A percentile compares a stretch with the other conserved stretches of the same genome.
Evolutionary conservation across 2,113 vertebrate species (phyloP).

Genomic region (Saimiri boliviensis): DNA sequence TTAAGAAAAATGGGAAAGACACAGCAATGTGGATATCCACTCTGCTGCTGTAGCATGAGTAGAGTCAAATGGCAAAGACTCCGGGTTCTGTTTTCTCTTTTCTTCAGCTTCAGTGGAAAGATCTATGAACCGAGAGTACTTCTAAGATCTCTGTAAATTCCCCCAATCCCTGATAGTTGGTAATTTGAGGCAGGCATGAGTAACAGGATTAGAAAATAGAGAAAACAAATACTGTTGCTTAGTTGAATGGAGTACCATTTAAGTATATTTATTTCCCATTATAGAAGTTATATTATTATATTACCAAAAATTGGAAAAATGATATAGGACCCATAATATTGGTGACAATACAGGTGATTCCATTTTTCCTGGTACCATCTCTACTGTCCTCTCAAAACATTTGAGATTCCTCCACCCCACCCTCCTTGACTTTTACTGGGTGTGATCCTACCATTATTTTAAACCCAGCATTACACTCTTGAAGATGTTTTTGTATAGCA

Average conservation of each 20-base stretch:
- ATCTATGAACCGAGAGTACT: slow-evolving; percentile 22
- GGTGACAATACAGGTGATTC: not conserved
- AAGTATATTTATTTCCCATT: not conserved
- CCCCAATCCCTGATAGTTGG: not conserved
- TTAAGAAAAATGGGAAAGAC: not conserved
- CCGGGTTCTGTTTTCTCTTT: not conserved
- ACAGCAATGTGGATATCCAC: not conserved
- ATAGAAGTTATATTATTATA: not conserved
- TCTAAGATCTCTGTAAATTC: slow-evolving; percentile 20
- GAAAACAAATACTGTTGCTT: not conserved
- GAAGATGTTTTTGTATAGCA: not conserved
- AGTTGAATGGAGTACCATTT: not conserved
- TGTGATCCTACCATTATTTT: not conserved
- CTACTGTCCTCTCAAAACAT: not conserved
- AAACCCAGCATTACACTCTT: not conserved
- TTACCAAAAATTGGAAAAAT: slow-evolving; percentile 2
- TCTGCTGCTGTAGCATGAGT: not conserved
- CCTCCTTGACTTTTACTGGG: not conserved
- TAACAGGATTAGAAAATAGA: not conserved
- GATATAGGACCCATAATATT: not conserved
- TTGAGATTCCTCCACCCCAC: not conserved
- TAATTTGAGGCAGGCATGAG: not conserved
- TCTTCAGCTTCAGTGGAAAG: not conserved
- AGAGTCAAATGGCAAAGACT: not conserved
- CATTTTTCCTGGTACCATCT: not conserved